Evolutionary conservation across 92 coral and sea anemone species (phyloP).

Genomic region (Palythoa heliodiscus): DNA sequence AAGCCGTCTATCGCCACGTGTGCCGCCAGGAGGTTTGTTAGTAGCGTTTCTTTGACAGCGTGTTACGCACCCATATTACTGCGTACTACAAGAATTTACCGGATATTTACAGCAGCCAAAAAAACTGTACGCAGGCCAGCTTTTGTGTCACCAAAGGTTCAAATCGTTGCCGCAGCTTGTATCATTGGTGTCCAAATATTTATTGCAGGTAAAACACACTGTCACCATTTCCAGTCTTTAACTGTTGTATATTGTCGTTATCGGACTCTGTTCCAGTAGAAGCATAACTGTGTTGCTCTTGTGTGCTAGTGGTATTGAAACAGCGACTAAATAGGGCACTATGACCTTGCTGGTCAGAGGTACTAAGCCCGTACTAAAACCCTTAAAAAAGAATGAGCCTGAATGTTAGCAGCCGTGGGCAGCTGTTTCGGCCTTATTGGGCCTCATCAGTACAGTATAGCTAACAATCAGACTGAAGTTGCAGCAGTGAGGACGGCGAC

Average conservation of each 20-base stretch:
- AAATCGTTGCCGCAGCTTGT: conserved; percentile 67
- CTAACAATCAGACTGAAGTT: too few species aligned
- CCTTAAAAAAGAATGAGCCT: too few species aligned
- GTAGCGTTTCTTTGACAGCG: conserved; percentile 68
- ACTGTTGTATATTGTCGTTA: not conserved
- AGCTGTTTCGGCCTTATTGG: too few species aligned
- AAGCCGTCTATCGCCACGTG: conserved; percentile 65
- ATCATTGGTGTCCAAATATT: conserved; percentile 69
- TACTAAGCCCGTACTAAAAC: too few species aligned
- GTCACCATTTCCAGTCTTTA: not conserved
- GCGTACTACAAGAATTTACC: conserved; percentile 78
- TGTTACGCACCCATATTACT: conserved; percentile 81
- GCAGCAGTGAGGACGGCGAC: too few species aligned
- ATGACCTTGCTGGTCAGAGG: too few species aligned
- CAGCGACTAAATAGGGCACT: too few species aligned
- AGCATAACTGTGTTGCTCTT: too few species aligned
- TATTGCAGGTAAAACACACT: conserved; percentile 46
- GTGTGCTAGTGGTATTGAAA: too few species aligned
- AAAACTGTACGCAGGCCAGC: conserved; percentile 73
- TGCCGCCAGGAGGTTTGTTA: conserved; percentile 60
- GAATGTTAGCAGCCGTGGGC: too few species aligned
- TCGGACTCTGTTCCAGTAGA: not conserved
- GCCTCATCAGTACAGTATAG: too few species aligned
- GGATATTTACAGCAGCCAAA: conserved; percentile 80
- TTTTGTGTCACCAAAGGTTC: conserved; percentile 74